A percentile compares a stretch with the other conserved stretches of the same genome.
phyloP scores from a whole-genome alignment of 2,113 vertebrate genomes.

The Bufo gargarizans region DNA sequence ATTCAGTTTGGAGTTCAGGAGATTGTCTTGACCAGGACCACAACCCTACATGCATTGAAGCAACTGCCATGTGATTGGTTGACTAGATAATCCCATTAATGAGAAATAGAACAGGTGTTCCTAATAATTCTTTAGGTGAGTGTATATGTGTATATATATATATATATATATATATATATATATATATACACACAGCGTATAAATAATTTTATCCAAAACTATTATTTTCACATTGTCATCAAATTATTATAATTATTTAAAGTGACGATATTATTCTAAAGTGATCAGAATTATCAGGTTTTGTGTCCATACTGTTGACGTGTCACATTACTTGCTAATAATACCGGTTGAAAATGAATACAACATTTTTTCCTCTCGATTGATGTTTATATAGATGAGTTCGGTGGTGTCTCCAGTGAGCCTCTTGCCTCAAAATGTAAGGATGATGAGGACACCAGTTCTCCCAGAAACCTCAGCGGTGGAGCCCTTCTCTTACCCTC shows the following conservation, averaged over 20 bases:
- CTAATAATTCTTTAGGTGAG: no score
- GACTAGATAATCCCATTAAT: no score
- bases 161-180: no score
- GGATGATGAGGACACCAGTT: conserved; percentile 82
- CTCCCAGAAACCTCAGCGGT: conserved; percentile 77
- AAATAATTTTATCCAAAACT: background rate
- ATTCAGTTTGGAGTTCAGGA: no score
- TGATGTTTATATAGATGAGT: conserved; percentile 74
- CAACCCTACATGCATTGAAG: no score
- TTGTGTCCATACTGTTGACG: background rate
- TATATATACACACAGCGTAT: no score
- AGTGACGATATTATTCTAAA: no score
- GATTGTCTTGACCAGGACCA: no score
- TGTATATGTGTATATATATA: no score
- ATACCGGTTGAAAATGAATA: background rate
- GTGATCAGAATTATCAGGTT: background rate
- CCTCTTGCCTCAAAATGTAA: conserved; percentile 78
- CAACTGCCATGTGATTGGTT: no score
- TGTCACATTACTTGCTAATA: background rate
- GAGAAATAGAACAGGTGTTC: no score
- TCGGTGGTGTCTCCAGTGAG: conserved; percentile 78
- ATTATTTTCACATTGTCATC: background rate
- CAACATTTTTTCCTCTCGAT: conserved; percentile 34
- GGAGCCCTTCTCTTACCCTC: conserved; percentile 85
- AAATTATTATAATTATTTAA: no score